Percentiles rank a stretch among this genome's conserved stretches.
Evolutionary conservation across 2,797 vertebrate genomes (phyloP).

Genomic region (Toxotes lorentzi): DNA sequence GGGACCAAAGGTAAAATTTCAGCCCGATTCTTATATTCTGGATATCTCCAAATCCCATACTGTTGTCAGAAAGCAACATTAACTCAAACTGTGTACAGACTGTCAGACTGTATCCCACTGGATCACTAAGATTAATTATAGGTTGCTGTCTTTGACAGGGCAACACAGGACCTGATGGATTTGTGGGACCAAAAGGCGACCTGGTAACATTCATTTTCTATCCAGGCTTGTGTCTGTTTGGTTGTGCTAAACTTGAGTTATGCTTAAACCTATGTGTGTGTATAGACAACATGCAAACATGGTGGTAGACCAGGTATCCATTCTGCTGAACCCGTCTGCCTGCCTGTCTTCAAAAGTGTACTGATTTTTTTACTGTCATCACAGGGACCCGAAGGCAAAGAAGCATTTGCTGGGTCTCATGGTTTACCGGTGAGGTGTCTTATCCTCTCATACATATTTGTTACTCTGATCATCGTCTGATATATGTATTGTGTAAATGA

Average conservation of each 20-base stretch:
- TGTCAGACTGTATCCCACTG: conserved; percentile 4
- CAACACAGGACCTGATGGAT: conserved; percentile 60
- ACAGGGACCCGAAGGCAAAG: conserved; percentile 68
- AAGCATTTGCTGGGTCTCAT: conserved; percentile 74
- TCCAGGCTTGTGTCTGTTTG: conserved; percentile 7
- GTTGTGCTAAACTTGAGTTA: not conserved
- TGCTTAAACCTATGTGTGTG: not conserved
- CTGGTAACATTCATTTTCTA: conserved; percentile 50
- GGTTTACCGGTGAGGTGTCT: conserved; percentile 71
- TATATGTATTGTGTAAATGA: no score
- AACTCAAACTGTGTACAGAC: not conserved
- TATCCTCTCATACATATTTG: not conserved
- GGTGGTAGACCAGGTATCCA: not conserved
- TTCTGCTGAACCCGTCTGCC: not conserved
- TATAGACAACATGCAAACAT: not conserved
- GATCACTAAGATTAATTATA: conserved; percentile 21
- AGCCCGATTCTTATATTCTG: not conserved
- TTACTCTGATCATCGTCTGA: not conserved
- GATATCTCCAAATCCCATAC: not conserved
- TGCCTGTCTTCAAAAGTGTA: not conserved
- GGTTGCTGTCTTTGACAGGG: conserved; percentile 67
- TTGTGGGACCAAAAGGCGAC: conserved; percentile 63
- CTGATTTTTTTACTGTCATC: conserved; percentile 17
- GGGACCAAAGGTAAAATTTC: conserved; percentile 78
- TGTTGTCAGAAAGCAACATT: not conserved